A percentile compares a stretch with the other conserved stretches of the same genome.
These are phyloP conservation scores for Sitophilus oryzae DNA, from an alignment of 1,140 invertebrate genomes.

Conservation along the genomic window DNA sequence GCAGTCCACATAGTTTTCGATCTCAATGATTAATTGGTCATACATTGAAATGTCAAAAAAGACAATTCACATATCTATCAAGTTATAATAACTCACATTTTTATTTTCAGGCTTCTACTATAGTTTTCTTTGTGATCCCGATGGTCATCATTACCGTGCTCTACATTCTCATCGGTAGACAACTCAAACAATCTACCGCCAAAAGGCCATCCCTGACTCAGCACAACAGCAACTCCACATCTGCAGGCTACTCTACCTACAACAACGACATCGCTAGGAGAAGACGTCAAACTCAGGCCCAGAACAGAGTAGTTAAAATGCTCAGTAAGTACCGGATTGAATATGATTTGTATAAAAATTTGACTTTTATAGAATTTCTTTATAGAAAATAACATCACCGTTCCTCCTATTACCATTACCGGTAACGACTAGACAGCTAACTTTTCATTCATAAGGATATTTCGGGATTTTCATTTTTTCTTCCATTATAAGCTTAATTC, in stretches of 20 bases:
- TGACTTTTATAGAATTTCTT: too few relatives aligned
- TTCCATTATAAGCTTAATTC: too few relatives aligned
- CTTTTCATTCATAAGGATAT: too few relatives aligned
- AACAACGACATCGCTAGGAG: constrained; percentile 15
- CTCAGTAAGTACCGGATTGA: constrained; percentile 44
- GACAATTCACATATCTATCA: too few relatives aligned
- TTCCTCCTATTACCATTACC: too few relatives aligned
- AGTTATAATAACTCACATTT: not conserved
- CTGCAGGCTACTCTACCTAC: constrained; percentile 8
- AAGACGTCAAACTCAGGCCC: constrained; percentile 29
- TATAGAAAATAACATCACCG: too few relatives aligned
- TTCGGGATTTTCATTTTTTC: too few relatives aligned
- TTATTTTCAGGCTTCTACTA: constrained; percentile 44
- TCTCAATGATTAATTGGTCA: too few relatives aligned
- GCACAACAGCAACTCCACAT: constrained; percentile 18
- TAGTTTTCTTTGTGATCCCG: constrained; percentile 54
- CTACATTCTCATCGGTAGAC: constrained; percentile 51
- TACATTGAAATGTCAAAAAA: too few relatives aligned
- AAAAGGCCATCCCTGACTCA: constrained; percentile 17
- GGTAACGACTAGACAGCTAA: too few relatives aligned
- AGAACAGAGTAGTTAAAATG: constrained; percentile 41
- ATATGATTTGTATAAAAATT: too few relatives aligned
- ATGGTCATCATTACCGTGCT: constrained; percentile 53
- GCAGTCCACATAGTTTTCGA: too few relatives aligned
- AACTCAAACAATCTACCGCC: constrained; percentile 42